Base-by-base conservation (phyloP, 2,888 invertebrate species). In the Balanococcus diminutus region DNA sequence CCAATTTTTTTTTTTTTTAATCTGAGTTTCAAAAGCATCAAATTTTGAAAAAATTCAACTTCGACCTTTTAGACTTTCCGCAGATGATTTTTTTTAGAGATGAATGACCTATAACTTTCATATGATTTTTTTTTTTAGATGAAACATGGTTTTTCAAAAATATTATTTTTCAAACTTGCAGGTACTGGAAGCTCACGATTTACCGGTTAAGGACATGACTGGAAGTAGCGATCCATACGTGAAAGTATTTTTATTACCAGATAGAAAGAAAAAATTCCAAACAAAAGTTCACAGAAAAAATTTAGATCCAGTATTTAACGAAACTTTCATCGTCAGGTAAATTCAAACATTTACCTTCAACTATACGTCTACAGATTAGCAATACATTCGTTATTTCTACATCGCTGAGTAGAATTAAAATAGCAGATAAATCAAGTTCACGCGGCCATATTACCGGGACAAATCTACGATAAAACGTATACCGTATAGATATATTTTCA, bases 201-300 rank as follows among this genome's bases (percentile, higher is more conserved):
- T 96, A n/a, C 96, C 96, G 0, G 92, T 95, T 86, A 95, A 95
- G 90, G 96, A 96, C 88, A 94, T 95, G 87, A 93, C 94, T 0
- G 95, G 95, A 9, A 95, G 95, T 89, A 95, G 95, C 87, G 96
- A 96, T 90, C 96, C 96, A 0, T 96, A 96, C 90, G 94, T 96
- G 88, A 96, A 96, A 90, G 93, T 96, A 84, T 95, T 95, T 89
- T 92, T 96, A 0, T 91, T 96, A 16, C 96, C 96, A 0, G 96
- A 96, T 89, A 91, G 96, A 88, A 95, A 96, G 90, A 95, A 95
- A 91, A 96, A 96, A 90, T 95, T 94, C 89, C 95, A 96, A 89
- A 96, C 96, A 2, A 95, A 96, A 90, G 95, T 95, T 2, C 95
- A 95, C 88, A 91, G 95, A 87, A 95, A 95, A 90, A 95, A 95